These are phyloP conservation scores for Pampusana beccarii DNA, from an alignment of 2,113 vertebrate species.

Conservation along the genomic window DNA sequence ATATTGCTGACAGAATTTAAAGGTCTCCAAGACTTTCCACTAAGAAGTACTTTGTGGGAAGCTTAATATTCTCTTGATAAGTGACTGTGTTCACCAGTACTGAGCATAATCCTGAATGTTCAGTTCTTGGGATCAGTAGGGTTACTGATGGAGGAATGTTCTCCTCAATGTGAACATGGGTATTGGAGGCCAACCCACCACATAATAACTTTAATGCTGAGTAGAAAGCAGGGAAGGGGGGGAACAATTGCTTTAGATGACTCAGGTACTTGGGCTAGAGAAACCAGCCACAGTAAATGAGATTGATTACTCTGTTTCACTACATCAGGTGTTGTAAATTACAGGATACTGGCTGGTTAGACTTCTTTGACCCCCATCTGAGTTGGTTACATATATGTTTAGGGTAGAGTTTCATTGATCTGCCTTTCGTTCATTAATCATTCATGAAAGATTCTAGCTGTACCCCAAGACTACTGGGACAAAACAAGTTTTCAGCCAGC, in stretches of 20 bases:
- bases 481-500: conserved; percentile 67
- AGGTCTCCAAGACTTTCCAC: background rate
- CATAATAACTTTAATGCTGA: conserved; percentile 1
- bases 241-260: conserved; percentile 1
- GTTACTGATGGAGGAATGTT: background rate
- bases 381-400: conserved; percentile 46
- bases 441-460: conserved; percentile 48
- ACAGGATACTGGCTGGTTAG: conserved; percentile 10
- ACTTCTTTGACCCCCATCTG: background rate
- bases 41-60: conserved; percentile 14
- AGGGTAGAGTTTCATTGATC: conserved; percentile 47
- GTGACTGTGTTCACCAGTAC: background rate
- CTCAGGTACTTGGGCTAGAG: conserved; percentile 29
- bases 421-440: conserved; percentile 56
- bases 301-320: conserved; percentile 49
- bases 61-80: conserved; percentile 36
- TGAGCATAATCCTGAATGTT: background rate
- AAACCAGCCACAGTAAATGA: conserved; percentile 55
- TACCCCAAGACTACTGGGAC: conserved; percentile 46
- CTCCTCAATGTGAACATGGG: background rate
- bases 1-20: conserved; percentile 18
- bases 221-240: conserved; percentile 20
- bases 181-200: background rate
- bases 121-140: background rate
- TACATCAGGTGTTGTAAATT: conserved; percentile 20